These are phyloP conservation scores for Drosophila sturtevanti DNA, from an alignment of 1,140 invertebrate genomes.

Conservation along the genomic window DNA sequence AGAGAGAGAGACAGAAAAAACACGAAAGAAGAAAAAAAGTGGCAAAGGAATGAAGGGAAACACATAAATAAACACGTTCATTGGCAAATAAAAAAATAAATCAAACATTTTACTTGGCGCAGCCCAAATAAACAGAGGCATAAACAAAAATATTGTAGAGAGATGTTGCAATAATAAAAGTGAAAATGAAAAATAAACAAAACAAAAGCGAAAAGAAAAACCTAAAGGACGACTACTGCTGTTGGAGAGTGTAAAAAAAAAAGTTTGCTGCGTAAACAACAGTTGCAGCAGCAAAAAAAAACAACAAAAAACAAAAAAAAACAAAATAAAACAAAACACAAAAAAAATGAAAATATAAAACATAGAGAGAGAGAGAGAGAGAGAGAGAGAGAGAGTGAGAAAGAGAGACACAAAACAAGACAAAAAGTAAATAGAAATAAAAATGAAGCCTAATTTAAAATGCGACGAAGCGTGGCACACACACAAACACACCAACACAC, in stretches of 20 bases:
- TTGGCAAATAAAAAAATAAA: constrained; percentile 70
- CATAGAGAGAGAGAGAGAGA: background rate
- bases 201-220: constrained; percentile 27
- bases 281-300: constrained; percentile 49
- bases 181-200: constrained; percentile 77
- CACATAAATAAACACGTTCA: constrained; percentile 65
- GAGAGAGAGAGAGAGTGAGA: constrained; percentile 26
- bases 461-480: constrained; percentile 67
- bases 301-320: too few species aligned
- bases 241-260: constrained; percentile 44
- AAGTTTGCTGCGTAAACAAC: constrained; percentile 38
- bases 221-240: background rate
- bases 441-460: constrained; percentile 80
- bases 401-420: constrained; percentile 20
- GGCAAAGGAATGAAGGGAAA: constrained; percentile 15
- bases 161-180: constrained; percentile 74
- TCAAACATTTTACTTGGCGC: constrained; percentile 69
- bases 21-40: constrained; percentile 5
- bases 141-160: constrained; percentile 63
- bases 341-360: too few species aligned
- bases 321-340: too few species aligned
- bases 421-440: constrained; percentile 79
- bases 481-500: constrained; percentile 47
- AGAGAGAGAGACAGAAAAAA: constrained; percentile 15
- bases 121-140: constrained; percentile 48